Percentiles rank a stretch among this genome's conserved stretches.
These are phyloP conservation scores for Anorthoa munda DNA, from an alignment of 2,888 invertebrate species.

Conservation along the genomic window DNA sequence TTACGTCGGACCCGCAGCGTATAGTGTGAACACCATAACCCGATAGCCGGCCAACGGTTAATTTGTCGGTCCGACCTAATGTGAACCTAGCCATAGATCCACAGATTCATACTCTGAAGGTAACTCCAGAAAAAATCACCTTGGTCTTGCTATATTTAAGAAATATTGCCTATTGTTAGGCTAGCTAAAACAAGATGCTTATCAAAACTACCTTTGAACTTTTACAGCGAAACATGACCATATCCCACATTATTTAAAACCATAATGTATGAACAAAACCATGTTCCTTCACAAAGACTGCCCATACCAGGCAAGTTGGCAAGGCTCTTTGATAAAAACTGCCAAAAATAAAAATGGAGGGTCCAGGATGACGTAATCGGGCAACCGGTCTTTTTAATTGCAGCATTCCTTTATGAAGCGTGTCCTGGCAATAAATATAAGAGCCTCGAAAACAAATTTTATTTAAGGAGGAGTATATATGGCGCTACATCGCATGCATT, in stretches of 20 bases:
- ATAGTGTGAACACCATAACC: too few species aligned
- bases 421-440: slow-evolving; percentile 51
- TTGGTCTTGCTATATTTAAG: background rate
- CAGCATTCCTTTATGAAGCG: slow-evolving; percentile 53
- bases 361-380: slow-evolving; percentile 58
- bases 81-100: background rate
- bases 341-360: slow-evolving; percentile 59
- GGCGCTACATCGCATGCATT: slow-evolving; percentile 20
- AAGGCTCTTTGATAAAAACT: slow-evolving; percentile 45
- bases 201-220: slow-evolving; percentile 19
- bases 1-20: too few species aligned
- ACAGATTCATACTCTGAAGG: background rate
- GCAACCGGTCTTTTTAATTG: slow-evolving; percentile 65
- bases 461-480: slow-evolving; percentile 25
- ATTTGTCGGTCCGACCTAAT: too few species aligned
- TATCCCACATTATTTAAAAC: background rate
- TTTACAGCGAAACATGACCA: background rate
- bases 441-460: slow-evolving; percentile 39
- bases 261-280: slow-evolving; percentile 24
- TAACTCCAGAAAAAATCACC: background rate
- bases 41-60: too few species aligned
- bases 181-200: slow-evolving; percentile 1
- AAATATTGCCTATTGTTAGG: background rate
- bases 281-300: slow-evolving; percentile 2
- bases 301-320: slow-evolving; percentile 3